Conservation (phyloP, 2,888 invertebrate genomes). For the Coremacera marginata region DNA sequence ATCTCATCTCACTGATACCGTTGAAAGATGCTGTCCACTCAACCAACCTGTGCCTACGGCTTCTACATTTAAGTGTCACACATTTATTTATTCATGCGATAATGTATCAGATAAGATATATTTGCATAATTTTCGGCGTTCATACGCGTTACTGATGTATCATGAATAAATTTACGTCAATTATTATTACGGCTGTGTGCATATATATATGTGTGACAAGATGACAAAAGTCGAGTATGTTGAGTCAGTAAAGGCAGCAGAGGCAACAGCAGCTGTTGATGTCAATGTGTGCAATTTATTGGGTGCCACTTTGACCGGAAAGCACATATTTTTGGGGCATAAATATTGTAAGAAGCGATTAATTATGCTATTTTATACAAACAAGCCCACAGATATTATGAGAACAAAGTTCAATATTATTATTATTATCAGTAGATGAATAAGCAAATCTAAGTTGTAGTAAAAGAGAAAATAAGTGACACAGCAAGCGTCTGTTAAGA, state of each 20-base stretch:
- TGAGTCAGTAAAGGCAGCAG: conserved; percentile 1
- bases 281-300: conserved; percentile 6
- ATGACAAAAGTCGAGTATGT: conserved; percentile 15
- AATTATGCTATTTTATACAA: too few species aligned
- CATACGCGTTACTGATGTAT: not conserved
- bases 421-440: not conserved
- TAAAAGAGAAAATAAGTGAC: not conserved
- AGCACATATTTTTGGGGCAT: not conserved
- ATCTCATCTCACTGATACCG: too few species aligned
- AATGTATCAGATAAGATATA: conserved; percentile 20
- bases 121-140: conserved; percentile 20
- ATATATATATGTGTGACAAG: not conserved
- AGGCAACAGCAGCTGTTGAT: not conserved
- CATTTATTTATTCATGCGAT: conserved; percentile 7
- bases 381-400: not conserved
- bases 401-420: not conserved
- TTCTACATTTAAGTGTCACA: not conserved
- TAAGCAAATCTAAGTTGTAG: not conserved
- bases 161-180: conserved; percentile 29
- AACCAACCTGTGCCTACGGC: too few species aligned
- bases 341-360: too few species aligned
- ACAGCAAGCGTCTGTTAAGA: too few species aligned
- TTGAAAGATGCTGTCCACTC: too few species aligned
- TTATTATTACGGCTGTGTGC: not conserved
- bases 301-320: not conserved